Percentiles rank a stretch among this genome's conserved stretches.
Evolutionary conservation across 2,797 vertebrate genomes (phyloP).

Genomic region (Pantherophis alleghaniensis): DNA sequence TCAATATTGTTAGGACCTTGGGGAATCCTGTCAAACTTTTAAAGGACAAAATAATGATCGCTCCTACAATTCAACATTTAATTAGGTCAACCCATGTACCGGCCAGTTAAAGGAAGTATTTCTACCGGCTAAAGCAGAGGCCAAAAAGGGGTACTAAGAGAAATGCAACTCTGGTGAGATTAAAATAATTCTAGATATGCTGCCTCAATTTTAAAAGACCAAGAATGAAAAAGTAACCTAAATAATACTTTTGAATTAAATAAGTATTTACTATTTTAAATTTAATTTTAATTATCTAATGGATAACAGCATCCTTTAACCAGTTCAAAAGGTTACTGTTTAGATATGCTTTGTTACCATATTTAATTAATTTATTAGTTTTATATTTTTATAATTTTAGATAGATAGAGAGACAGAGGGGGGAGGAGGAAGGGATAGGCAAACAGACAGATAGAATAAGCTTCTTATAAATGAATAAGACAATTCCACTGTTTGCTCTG

Average conservation of each 20-base stretch:
- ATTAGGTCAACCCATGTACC: not conserved
- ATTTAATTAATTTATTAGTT: not conserved
- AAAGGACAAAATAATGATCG: not conserved
- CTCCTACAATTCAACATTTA: not conserved
- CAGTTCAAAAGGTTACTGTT: not conserved
- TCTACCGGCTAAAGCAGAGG: not conserved
- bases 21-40: not conserved
- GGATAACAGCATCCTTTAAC: not conserved
- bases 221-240: not conserved
- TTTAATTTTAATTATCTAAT: not conserved
- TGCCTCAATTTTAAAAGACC: not conserved
- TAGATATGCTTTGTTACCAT: not conserved
- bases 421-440: not conserved
- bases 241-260: not conserved
- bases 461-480: not conserved
- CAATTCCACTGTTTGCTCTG: not conserved
- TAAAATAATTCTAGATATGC: not conserved
- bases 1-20: not conserved
- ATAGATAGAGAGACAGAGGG: not conserved
- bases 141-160: not conserved
- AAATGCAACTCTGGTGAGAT: not conserved
- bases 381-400: not conserved
- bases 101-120: not conserved
- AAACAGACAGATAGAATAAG: not conserved
- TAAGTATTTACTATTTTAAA: not conserved